Base-by-base conservation (phyloP, 2,888 invertebrate species). In the Diloba caeruleocephala region DNA sequence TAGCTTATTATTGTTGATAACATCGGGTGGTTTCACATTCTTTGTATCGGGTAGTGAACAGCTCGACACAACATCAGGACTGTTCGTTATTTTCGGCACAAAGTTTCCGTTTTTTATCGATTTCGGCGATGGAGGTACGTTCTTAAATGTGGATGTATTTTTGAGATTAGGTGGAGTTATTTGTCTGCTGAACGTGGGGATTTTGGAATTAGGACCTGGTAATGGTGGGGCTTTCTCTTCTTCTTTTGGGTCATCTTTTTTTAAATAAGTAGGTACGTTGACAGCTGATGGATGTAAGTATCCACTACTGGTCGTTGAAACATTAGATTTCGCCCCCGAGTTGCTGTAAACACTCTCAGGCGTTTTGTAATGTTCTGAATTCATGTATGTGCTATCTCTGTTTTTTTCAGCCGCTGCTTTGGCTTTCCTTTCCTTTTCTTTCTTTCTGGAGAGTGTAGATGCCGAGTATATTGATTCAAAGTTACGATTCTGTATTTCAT, bases 401-500 rank as follows among this genome's bases (percentile, higher is more conserved):
- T 60, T 60, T 53, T 70, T 82, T 33, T 79, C 87, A 0, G 75
- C 74, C 1, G 72, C 78, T 29, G 77, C 78, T 38, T 78, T 66
- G 8, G 78, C 80, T 33, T 80, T 71, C 29, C 72, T 79, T 38
- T 73, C 78, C 56, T 85, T 88, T 61, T 94, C 94, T 74, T 95
- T 95, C 73, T 95, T 96, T 48, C 95, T 91, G 0, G 95, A 94
- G 1, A 97, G 84, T 0, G 96, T 96, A 1, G 96, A 96, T 0
- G 96, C 96, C 0, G 97, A 97, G 81, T 98, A 98, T 68, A 98
- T 97, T 0, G 97, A 97, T 72, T 98, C 97, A 26, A 97, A 96
- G 81, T 98, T 98, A 23, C 97, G 93, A 73, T 96, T 96, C 74
- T 98, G 97, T 75, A 98, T 98, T 86, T 98, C 98, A 32, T 96